Evolutionary conservation across 2,113 vertebrate genomes (phyloP).

Genomic region (Dromiciops gliroides): DNA sequence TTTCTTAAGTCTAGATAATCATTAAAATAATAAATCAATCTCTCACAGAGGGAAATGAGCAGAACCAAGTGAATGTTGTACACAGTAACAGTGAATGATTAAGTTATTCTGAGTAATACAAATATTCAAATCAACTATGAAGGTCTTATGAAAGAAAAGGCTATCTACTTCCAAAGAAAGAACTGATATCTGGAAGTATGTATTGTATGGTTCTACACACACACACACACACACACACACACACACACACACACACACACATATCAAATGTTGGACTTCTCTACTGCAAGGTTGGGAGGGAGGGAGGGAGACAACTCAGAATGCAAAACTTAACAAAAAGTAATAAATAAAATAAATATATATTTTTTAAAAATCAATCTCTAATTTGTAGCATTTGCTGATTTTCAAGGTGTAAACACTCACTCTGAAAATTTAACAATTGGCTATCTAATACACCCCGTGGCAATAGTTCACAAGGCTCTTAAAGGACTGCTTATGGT

Average conservation of each 20-base stretch:
- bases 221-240: neutral
- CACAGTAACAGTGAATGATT: neutral
- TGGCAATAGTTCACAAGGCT: neutral
- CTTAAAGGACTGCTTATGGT: neutral
- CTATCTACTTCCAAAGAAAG: neutral
- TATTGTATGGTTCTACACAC: neutral
- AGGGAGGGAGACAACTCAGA: neutral
- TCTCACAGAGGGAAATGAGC: neutral
- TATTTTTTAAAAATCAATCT: neutral
- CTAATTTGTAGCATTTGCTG: neutral
- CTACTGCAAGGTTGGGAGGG: neutral
- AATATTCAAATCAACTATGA: neutral
- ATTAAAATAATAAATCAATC: neutral
- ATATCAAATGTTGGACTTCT: neutral
- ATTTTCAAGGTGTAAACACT: neutral
- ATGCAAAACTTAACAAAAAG: neutral
- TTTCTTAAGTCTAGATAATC: neutral
- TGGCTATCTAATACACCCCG: neutral
- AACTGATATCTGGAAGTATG: neutral
- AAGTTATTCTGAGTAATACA: neutral
- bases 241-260: neutral
- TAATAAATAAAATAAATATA: too few relatives aligned
- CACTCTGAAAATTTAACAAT: neutral
- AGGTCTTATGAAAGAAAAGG: neutral
- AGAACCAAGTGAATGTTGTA: neutral